A percentile compares a stretch with the other conserved stretches of the same genome.
These are phyloP conservation scores for Reticulitermes lucifugus DNA, from an alignment of 2,888 invertebrate species.

Conservation along the genomic window DNA sequence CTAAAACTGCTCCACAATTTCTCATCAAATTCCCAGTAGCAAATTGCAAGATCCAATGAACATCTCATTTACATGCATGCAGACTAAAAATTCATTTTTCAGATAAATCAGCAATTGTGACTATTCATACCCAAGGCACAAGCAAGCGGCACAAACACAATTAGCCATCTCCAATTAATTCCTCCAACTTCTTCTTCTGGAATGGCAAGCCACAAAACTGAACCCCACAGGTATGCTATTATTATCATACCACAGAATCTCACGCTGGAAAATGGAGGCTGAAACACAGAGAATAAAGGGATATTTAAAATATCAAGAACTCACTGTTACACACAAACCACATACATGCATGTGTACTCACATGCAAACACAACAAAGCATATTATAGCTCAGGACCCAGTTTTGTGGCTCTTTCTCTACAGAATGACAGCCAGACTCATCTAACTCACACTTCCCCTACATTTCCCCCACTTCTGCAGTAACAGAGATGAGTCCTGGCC, in stretches of 20 bases:
- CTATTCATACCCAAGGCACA: slow-evolving; percentile 75
- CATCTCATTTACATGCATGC: too few species aligned
- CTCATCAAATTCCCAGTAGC: too few species aligned
- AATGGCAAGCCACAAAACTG: slow-evolving; percentile 79
- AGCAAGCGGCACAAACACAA: slow-evolving; percentile 78
- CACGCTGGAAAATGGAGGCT: slow-evolving; percentile 86
- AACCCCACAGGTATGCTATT: slow-evolving; percentile 85
- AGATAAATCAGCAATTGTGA: background rate
- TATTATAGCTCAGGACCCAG: too few species aligned
- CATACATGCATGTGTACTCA: too few species aligned
- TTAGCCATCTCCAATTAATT: slow-evolving; percentile 77
- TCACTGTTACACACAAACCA: background rate
- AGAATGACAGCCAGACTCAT: too few species aligned
- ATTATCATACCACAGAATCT: slow-evolving; percentile 82
- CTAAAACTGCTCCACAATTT: too few species aligned
- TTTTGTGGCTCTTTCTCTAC: too few species aligned
- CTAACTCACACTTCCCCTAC: too few species aligned
- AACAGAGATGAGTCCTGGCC: too few species aligned
- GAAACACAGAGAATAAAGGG: slow-evolving; percentile 58
- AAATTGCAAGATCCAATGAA: too few species aligned
- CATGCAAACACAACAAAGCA: too few species aligned
- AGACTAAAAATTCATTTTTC: background rate
- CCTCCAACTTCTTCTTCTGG: slow-evolving; percentile 80
- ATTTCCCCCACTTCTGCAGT: too few species aligned
- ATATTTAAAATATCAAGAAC: background rate